Evolutionary conservation across 2,888 invertebrate species (phyloP).

Genomic region (Unio delphinus): DNA sequence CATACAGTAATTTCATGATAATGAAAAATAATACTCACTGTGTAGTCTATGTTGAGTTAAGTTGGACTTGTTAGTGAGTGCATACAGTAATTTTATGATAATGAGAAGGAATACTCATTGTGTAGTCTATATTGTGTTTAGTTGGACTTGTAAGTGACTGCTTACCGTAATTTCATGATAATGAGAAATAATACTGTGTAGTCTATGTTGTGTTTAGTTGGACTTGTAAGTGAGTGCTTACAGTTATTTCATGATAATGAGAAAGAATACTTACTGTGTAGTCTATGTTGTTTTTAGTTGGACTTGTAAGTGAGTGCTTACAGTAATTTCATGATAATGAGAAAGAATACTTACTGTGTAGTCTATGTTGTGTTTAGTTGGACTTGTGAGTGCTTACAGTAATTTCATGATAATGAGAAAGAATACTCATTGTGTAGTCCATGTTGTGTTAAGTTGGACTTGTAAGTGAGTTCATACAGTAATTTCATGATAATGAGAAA

Average conservation of each 20-base stretch:
- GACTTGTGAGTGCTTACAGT: not conserved
- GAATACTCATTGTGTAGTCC: slow-evolving; percentile 34
- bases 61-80: not conserved
- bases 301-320: not conserved
- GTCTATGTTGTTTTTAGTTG: slow-evolving; percentile 6
- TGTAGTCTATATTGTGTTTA: slow-evolving; percentile 24
- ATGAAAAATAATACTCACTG: slow-evolving; percentile 19
- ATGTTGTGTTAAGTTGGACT: slow-evolving; percentile 3
- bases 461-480: not conserved
- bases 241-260: not conserved
- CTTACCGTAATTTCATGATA: not conserved
- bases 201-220: slow-evolving; percentile 8
- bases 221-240: not conserved
- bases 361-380: slow-evolving; percentile 7
- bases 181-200: slow-evolving; percentile 29
- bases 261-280: slow-evolving; percentile 34
- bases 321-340: not conserved
- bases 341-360: slow-evolving; percentile 34
- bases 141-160: not conserved
- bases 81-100: not conserved
- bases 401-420: not conserved
- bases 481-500: not conserved
- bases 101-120: slow-evolving; percentile 21
- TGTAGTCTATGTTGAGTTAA: slow-evolving; percentile 22
- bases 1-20: not conserved